Evolutionary conservation across 2,113 vertebrate species (phyloP).

Genomic region (Semicossyphus pulcher): DNA sequence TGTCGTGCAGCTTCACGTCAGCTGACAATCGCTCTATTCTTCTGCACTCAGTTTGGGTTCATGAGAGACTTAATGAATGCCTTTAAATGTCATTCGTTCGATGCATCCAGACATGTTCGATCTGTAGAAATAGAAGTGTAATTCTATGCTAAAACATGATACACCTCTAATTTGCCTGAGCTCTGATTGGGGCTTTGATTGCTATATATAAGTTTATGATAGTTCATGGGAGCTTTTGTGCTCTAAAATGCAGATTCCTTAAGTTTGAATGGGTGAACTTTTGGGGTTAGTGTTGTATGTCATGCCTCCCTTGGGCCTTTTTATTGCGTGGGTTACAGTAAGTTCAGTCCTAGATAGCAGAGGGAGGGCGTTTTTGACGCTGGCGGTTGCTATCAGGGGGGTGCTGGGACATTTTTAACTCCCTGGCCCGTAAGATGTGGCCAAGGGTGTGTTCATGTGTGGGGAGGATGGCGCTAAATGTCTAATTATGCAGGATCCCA

Average conservation of each 20-base stretch:
- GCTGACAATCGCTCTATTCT: slow-evolving; percentile 56
- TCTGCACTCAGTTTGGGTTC: slow-evolving; percentile 34
- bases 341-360: slow-evolving; percentile 55
- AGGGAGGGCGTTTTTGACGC: slow-evolving; percentile 44
- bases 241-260: slow-evolving; percentile 29
- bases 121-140: slow-evolving; percentile 73
- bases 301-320: slow-evolving; percentile 1
- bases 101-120: slow-evolving; percentile 55
- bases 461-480: slow-evolving; percentile 73
- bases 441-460: slow-evolving; percentile 79
- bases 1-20: slow-evolving; percentile 51
- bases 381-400: slow-evolving; percentile 53
- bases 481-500: slow-evolving; percentile 76
- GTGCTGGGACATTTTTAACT: slow-evolving; percentile 67
- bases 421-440: slow-evolving; percentile 72
- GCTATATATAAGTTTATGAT: slow-evolving; percentile 61
- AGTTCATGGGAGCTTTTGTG: too few species aligned
- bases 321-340: slow-evolving; percentile 55
- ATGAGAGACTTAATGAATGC: slow-evolving; percentile 65
- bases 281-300: slow-evolving; percentile 35
- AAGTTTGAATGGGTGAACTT: slow-evolving; percentile 23
- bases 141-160: slow-evolving; percentile 65
- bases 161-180: slow-evolving; percentile 63
- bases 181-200: slow-evolving; percentile 60
- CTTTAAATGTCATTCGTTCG: slow-evolving; percentile 19